Base-by-base conservation (phyloP, 2,888 invertebrate genomes). In the Pristionchus fissidentatus region DNA sequence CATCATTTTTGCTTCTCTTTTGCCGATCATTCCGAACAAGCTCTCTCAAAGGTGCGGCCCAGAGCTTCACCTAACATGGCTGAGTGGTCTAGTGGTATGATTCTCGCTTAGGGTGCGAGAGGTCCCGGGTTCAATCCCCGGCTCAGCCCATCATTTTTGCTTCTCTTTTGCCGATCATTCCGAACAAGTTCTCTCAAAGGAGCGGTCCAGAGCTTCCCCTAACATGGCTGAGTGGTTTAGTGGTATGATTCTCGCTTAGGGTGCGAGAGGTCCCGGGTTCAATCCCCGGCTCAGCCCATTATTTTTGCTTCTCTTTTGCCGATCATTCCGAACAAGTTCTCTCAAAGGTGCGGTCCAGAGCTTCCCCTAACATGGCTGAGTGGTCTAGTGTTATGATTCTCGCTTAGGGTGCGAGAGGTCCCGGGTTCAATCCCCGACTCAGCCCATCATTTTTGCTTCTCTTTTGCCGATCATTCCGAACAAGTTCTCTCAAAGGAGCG, bases 381-480 rank as follows among this genome's bases (percentile, higher is more conserved):
- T 92, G 92, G 92, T 92, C 92, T 92, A 92, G 92, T 91, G 92
- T 92, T 91, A 92, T 92, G 92, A 92, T 92, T 92, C 90, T 92
- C 91, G 92, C 91, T 92, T 92, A 92, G 92, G 92, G 92, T 92
- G 92, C 91, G 91, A 92, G 91, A 92, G 92, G 92, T 92, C 92
- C 91, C 90, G 91, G 89, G 91, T 87, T 91, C 91, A 87, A 91
- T 89, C 89, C 89, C 88, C 89, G 88, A 88, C 86, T 86, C 84
- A 87, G 87, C 87, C 87, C 87, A 19, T 15, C n/a, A n/a, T n/a
- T n/a, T 62, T 22, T 35, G 29, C 10, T 62, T 62, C 32, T 62
- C 62, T 10, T n/a, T 62, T 62, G 15, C 29, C 22, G 35, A 29
- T 4, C 29, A 62, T 62, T 62, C n/a, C n/a, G n/a, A n/a, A 19